phyloP scores from a whole-genome alignment of 2,888 invertebrate genomes.

The Carabus problematicus region DNA sequence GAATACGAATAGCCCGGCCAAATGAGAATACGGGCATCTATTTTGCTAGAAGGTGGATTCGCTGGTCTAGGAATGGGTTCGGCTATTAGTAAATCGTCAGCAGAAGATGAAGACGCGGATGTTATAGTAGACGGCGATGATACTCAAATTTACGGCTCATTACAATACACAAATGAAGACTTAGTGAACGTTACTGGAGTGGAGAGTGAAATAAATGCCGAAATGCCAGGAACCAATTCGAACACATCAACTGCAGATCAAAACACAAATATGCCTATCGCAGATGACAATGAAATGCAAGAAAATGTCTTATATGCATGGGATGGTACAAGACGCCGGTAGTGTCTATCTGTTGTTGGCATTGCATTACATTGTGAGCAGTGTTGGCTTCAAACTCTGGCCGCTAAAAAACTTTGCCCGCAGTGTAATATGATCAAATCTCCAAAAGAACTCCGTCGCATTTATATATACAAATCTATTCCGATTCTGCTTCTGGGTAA shows the following conservation, averaged over 20 bases:
- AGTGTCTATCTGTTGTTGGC: slow-evolving; percentile 95
- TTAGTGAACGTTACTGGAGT: slow-evolving; percentile 63
- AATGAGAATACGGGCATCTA: slow-evolving; percentile 77
- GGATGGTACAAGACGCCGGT: slow-evolving; percentile 85
- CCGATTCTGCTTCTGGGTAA: not conserved
- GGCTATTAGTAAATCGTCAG: slow-evolving; percentile 53
- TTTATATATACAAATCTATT: slow-evolving; percentile 73
- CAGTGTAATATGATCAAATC: slow-evolving; percentile 94
- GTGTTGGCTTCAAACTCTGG: slow-evolving; percentile 75
- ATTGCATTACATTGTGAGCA: slow-evolving; percentile 94
- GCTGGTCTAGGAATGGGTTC: slow-evolving; percentile 62
- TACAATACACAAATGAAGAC: slow-evolving; percentile 85
- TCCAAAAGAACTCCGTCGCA: slow-evolving; percentile 82
- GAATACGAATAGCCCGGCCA: slow-evolving; percentile 95
- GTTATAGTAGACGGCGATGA: slow-evolving; percentile 89
- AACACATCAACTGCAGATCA: slow-evolving; percentile 26
- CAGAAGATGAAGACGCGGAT: slow-evolving; percentile 72
- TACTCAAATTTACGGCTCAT: slow-evolving; percentile 82
- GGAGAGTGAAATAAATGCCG: slow-evolving; percentile 53
- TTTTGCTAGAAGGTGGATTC: slow-evolving; percentile 72
- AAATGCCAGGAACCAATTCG: slow-evolving; percentile 45
- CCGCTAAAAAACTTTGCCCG: slow-evolving; percentile 92
- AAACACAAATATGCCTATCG: slow-evolving; percentile 49
- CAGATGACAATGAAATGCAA: slow-evolving; percentile 1
- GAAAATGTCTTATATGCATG: slow-evolving; percentile 79